Base-by-base conservation (phyloP, 2,888 invertebrate species). In the Caenorhabditis parvicauda region DNA sequence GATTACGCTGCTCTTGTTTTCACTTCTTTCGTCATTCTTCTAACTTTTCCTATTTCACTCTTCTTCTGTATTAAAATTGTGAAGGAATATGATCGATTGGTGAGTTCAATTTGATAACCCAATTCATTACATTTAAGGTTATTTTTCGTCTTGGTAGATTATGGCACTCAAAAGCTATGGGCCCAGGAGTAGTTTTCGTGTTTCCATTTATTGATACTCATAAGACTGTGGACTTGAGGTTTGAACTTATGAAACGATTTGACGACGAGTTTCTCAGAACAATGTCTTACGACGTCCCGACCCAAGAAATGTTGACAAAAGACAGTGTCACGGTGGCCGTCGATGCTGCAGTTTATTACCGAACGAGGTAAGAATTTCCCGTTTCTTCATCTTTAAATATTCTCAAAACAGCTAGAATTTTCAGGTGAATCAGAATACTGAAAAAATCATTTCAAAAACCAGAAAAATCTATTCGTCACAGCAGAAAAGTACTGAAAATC, bases 281-380 rank as follows among this genome's bases (percentile, higher is more conserved):
- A 38, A 67, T 82, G 45, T 82, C 83, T 2, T 83, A 83, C 67
- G 83, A 83, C 74, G 83, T 83, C 0, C 83, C 83, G 3, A 82
- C 82, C 25, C 83, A 83, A 47, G 77, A 81, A 69, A 74, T 81
- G 69, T 62, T 82, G 25, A 81, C 82, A n/a, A 72, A 80, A 49
- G 82, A 82, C 66, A 77, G 79, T 45, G 81, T 82, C 19, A 82
- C 82, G 7, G 79, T 82, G n/a, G 74, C 77, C 65, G 72, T 75
- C 1, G 76, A 77, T 57, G 76, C 77, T 2, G 76, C 76, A 6
- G 74, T 77, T 1, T 77, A 76, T 43, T 77, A 73, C 52, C 51
- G 74, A 45, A 68, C 74, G 0, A 59, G 64, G 68, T 66, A 37
- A 6, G 7, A 32, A n/a, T 3, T 14, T 3, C 14, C 9, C 9